These are phyloP conservation scores for Catharus fuscescens DNA, from an alignment of 2,113 vertebrate species.

Conservation along the genomic window DNA sequence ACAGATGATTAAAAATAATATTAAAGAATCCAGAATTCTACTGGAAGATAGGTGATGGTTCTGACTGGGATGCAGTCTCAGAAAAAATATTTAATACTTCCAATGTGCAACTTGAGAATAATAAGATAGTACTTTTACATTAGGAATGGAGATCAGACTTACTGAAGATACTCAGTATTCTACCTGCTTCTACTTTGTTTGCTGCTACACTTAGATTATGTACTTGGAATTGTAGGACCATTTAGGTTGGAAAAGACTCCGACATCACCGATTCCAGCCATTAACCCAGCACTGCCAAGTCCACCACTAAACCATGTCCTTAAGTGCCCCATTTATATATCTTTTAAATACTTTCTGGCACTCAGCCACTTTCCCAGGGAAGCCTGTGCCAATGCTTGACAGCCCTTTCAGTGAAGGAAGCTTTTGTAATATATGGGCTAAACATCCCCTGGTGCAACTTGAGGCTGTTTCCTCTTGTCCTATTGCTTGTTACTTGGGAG, in stretches of 20 bases:
- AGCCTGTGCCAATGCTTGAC: not conserved
- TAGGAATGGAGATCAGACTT: not conserved
- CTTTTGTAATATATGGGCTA: not conserved
- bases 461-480: not conserved
- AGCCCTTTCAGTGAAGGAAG: not conserved
- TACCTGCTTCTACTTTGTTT: not conserved
- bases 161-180: not conserved
- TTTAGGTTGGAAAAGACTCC: not conserved
- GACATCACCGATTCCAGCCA: not conserved
- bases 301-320: not conserved
- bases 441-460: not conserved
- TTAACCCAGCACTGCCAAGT: not conserved
- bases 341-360: not conserved
- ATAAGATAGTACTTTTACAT: not conserved
- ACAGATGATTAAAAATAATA: not conserved
- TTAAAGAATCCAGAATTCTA: not conserved
- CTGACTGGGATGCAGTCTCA: not conserved
- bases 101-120: not conserved
- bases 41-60: not conserved
- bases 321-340: not conserved
- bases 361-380: not conserved
- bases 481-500: not conserved
- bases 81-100: not conserved
- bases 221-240: not conserved
- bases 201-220: not conserved